Conservation (phyloP, 2,797 vertebrate genomes). For the Peromyscus nudipes region DNA sequence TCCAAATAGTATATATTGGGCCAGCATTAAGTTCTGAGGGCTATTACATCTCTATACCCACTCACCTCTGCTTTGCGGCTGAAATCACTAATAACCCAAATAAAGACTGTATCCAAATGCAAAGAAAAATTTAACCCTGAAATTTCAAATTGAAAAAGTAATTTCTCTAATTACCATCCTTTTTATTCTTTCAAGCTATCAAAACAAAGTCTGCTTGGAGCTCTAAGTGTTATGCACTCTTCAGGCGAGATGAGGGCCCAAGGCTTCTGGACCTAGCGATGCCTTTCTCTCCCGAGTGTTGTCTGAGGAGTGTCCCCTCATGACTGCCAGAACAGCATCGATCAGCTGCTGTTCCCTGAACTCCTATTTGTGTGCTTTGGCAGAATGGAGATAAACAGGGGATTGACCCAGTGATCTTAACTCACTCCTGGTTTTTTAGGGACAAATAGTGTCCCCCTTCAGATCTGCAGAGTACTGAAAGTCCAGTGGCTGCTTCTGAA, state of each 20-base stretch:
- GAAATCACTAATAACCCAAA: background rate
- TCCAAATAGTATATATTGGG: constrained; percentile 2
- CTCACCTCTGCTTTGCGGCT: background rate
- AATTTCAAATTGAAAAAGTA: constrained; percentile 6
- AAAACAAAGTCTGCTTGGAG: background rate
- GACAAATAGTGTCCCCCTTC: background rate
- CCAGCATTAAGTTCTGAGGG: background rate
- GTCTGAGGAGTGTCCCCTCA: constrained; percentile 23
- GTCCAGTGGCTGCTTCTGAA: constrained; percentile 16
- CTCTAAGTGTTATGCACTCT: background rate
- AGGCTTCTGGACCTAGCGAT: background rate
- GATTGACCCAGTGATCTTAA: constrained; percentile 71
- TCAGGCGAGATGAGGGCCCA: background rate
- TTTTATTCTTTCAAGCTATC: background rate
- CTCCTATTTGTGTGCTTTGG: constrained; percentile 72
- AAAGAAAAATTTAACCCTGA: background rate
- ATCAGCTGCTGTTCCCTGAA: constrained; percentile 42
- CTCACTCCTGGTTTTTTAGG: constrained; percentile 58
- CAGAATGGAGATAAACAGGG: constrained; percentile 61
- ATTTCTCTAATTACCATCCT: background rate
- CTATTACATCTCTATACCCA: background rate
- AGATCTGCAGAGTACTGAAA: background rate
- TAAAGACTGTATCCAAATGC: background rate
- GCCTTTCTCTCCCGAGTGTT: background rate
- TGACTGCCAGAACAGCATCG: constrained; percentile 13